phyloP scores from a whole-genome alignment of 2,797 vertebrate species.

The Karalla daura region DNA sequence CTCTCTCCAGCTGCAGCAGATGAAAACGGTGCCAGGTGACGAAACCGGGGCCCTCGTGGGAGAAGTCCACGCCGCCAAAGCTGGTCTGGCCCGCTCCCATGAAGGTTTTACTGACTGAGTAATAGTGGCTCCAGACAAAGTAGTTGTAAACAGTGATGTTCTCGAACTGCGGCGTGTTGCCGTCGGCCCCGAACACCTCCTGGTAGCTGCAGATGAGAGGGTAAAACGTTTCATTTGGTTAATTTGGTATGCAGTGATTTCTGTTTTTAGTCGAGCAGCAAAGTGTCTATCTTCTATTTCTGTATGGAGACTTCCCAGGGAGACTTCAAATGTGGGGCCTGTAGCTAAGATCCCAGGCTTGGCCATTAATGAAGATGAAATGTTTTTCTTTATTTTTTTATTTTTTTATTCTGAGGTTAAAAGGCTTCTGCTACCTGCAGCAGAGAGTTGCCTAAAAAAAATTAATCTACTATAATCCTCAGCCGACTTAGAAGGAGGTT shows the following conservation, averaged over 20 bases:
- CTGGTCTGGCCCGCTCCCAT: slow-evolving; percentile 90
- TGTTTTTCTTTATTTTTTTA: neutral
- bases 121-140: slow-evolving; percentile 98
- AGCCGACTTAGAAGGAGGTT: slow-evolving; percentile 36
- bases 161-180: slow-evolving; percentile 90
- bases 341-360: neutral
- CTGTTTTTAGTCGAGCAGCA: neutral
- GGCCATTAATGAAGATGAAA: slow-evolving; percentile 16
- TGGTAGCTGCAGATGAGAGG: slow-evolving; percentile 74
- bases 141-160: slow-evolving; percentile 96
- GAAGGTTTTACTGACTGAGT: slow-evolving; percentile 95
- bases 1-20: slow-evolving; percentile 92
- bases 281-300: slow-evolving; percentile 13
- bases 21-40: slow-evolving; percentile 97
- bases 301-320: neutral
- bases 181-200: slow-evolving; percentile 90
- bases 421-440: slow-evolving; percentile 31
- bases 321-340: slow-evolving; percentile 1
- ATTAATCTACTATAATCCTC: slow-evolving; percentile 35
- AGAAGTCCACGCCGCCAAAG: slow-evolving; percentile 94
- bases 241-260: neutral
- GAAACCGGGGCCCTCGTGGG: slow-evolving; percentile 96
- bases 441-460: slow-evolving; percentile 40
- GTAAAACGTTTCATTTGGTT: neutral
- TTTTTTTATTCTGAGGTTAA: slow-evolving; percentile 24